These are phyloP conservation scores for Pycnonotus jocosus DNA, from an alignment of 2,113 vertebrate species.

Conservation along the genomic window DNA sequence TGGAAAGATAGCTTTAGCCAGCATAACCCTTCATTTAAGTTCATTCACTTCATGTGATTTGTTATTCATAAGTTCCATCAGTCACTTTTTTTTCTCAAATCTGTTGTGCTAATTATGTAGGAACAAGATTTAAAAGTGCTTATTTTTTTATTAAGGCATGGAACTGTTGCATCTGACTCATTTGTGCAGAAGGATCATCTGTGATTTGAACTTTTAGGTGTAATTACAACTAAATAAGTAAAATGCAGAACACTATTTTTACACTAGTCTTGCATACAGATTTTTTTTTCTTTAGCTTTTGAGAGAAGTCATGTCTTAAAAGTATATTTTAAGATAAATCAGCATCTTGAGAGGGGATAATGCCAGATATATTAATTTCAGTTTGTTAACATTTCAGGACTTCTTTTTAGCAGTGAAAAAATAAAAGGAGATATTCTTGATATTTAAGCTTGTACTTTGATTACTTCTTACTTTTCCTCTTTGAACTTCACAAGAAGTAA, in stretches of 20 bases:
- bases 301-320: neutral
- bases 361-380: neutral
- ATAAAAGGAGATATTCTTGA: neutral
- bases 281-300: neutral
- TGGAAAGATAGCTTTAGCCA: neutral
- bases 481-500: neutral
- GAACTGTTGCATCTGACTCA: neutral
- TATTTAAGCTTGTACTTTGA: neutral
- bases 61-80: neutral
- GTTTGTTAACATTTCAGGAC: neutral
- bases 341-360: neutral
- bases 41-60: neutral
- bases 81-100: neutral
- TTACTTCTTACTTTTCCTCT: neutral
- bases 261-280: neutral
- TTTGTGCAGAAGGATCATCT: neutral
- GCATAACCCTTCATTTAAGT: neutral
- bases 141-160: neutral
- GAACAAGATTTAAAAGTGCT: neutral
- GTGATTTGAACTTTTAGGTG: neutral
- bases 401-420: neutral
- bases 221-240: neutral
- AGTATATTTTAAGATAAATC: neutral
- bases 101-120: neutral
- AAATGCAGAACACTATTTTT: neutral